Base-by-base conservation (phyloP, 2,888 invertebrate genomes). In the Toxonevra muliebris region DNA sequence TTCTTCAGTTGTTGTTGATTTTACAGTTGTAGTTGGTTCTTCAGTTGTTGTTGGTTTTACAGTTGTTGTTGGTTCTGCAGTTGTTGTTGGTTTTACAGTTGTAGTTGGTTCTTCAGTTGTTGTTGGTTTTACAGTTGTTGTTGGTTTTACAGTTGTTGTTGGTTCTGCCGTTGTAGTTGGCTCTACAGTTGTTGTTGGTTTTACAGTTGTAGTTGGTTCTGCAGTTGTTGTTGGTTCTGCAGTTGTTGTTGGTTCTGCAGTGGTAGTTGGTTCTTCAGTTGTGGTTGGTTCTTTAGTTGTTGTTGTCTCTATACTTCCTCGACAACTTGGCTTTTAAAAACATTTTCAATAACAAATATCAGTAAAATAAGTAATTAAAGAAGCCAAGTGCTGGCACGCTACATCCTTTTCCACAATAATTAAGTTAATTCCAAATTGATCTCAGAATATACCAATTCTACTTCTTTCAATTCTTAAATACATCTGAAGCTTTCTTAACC, bases 181-280 rank as follows among this genome's bases (percentile, higher is more conserved):
- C 42, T 55, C 41, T 2, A 65, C n/a, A 9, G 54, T 55, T 9
- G 41, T 57, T 40, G 68, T 61, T 19, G 61, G 13, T 3, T 12
- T 61, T 15, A 40, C 9, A 8, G 59, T 65, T 54, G 63, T 63
- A 7, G 59, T 58, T n/a, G 17, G 19, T 54, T 9, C 15, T 42
- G 60, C 52, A 53, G 59, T 53, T 2, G 48, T 58, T 43, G 54
- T 17, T 40, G 61, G 42, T n/a, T 57, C 13, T 5, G 19, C 45
- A 15, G 17, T 53, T 64, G n/a, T 58, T 11, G 48, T n/a, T 30
- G 61, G 7, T 50, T 45, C 30, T 19, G 30, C 53, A 4, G 59
- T 66, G 52, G 64, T 53, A 17, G 64, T 69, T 17, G 68, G 19
- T 13, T 42, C 12, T 1, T 11, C 59, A 13, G 45, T 52, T 17